Conservation (phyloP, 1,140 invertebrate genomes). For the Tetranychus urticae region DNA sequence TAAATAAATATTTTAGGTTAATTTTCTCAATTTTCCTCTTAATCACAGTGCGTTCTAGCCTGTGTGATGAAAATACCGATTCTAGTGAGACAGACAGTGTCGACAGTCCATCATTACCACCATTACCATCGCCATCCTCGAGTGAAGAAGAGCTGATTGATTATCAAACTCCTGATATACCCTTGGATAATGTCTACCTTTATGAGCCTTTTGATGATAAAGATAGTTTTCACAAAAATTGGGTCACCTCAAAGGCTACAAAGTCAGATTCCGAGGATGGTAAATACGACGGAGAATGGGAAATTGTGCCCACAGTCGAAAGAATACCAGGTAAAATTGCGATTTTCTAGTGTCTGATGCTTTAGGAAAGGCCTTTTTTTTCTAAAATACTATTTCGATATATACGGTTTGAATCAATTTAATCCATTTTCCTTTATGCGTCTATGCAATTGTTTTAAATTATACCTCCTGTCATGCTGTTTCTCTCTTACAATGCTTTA, state of each 20-base stretch:
- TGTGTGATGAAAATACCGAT: too few species aligned
- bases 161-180: neutral
- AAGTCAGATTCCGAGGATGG: constrained; percentile 6
- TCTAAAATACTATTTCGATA: neutral
- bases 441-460: too few species aligned
- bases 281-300: constrained; percentile 11
- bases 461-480: too few species aligned
- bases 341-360: neutral
- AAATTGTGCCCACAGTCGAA: neutral
- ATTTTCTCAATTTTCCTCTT: too few species aligned
- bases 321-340: constrained; percentile 3
- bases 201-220: constrained; percentile 10
- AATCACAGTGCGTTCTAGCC: too few species aligned
- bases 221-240: neutral
- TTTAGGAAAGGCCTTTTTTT: neutral
- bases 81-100: too few species aligned
- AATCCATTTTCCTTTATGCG: neutral
- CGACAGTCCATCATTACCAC: too few species aligned
- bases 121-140: too few species aligned
- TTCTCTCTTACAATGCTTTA: too few species aligned
- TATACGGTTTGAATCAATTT: too few species aligned
- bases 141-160: neutral
- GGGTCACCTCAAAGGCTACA: constrained; percentile 5
- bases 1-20: too few species aligned
- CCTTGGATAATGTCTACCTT: constrained; percentile 2